A percentile compares a stretch with the other conserved stretches of the same genome.
phyloP scores from a whole-genome alignment of 2,888 invertebrate species.

The Chironomus tentans region DNA sequence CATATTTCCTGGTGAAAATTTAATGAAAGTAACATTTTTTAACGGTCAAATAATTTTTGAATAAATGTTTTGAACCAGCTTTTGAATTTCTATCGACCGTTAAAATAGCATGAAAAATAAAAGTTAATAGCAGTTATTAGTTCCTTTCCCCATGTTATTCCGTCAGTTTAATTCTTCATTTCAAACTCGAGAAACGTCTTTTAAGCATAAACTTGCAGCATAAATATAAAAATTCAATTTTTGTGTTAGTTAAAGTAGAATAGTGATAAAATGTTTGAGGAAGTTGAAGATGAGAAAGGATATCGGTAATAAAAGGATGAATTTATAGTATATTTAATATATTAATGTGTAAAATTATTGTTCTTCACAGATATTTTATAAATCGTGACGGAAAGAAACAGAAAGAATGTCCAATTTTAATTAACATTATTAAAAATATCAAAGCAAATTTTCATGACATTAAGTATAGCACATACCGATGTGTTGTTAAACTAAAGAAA shows the following conservation, averaged over 20 bases:
- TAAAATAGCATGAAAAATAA: no score
- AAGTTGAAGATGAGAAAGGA: slow-evolving; percentile 12
- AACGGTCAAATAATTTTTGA: no score
- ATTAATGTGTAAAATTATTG: neutral
- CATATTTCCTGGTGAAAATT: no score
- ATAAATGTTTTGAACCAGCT: no score
- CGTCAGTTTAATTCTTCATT: no score
- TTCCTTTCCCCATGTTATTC: no score
- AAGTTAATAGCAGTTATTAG: no score
- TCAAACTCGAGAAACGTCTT: no score
- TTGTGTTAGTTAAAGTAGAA: neutral
- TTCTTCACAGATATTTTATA: neutral
- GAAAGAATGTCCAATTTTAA: slow-evolving; percentile 16
- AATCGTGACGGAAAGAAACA: neutral
- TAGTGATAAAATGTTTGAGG: neutral
- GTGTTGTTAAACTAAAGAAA: slow-evolving; percentile 38
- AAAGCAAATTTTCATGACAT: neutral
- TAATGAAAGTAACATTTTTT: no score
- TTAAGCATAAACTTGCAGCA: no score
- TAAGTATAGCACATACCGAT: slow-evolving; percentile 40
- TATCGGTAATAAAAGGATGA: neutral
- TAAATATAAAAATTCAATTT: neutral
- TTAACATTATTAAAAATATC: slow-evolving; percentile 16
- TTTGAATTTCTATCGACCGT: no score
- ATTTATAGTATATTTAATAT: neutral